These are phyloP conservation scores for Graphium colonna DNA, from an alignment of 2,888 invertebrate species.

Conservation along the genomic window DNA sequence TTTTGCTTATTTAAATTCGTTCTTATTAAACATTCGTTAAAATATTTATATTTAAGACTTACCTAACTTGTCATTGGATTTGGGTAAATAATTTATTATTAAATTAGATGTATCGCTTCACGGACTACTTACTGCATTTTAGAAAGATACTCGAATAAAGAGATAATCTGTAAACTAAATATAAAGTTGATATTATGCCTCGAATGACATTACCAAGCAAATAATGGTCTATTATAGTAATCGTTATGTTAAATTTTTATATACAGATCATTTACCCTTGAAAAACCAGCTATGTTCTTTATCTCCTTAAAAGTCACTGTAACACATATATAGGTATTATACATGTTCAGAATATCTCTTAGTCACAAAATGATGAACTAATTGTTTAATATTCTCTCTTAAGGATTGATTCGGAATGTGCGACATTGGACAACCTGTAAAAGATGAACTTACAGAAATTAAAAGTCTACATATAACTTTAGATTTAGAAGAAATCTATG, in stretches of 20 bases:
- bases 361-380: conserved; percentile 12
- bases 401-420: conserved; percentile 44
- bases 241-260: not conserved
- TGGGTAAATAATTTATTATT: conserved; percentile 9
- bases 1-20: conserved; percentile 4
- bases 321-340: conserved; percentile 1
- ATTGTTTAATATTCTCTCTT: conserved; percentile 6
- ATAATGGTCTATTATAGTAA: not conserved
- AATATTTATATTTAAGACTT: not conserved
- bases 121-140: not conserved
- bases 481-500: conserved; percentile 35
- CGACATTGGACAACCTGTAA: conserved; percentile 48
- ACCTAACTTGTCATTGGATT: not conserved
- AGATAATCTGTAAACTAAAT: not conserved
- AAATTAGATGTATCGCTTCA: not conserved
- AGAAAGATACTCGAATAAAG: not conserved
- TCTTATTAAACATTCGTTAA: not conserved
- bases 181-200: not conserved
- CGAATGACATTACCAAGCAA: not conserved
- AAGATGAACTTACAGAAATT: conserved; percentile 46
- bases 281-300: conserved; percentile 25
- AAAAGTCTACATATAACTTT: conserved; percentile 32
- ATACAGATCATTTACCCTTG: conserved; percentile 27
- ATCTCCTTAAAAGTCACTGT: conserved; percentile 31
- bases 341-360: not conserved